Conservation (phyloP, 30 jellyfish, hydroid and myxozoan species). For the Morbakka virulenta region DNA sequence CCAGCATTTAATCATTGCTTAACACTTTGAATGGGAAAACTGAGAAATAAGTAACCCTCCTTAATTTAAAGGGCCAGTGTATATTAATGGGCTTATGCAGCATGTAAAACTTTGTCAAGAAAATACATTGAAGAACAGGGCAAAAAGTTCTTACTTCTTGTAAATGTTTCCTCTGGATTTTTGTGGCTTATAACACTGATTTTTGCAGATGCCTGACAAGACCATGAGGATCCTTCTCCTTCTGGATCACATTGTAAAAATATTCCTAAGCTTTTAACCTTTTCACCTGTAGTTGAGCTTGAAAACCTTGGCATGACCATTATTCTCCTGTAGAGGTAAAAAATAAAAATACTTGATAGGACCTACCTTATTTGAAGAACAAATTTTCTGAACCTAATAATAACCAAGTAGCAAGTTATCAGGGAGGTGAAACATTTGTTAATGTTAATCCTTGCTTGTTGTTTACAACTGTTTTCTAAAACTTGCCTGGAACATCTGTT, state of each 20-base stretch:
- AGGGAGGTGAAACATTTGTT: no score
- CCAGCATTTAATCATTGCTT: no score
- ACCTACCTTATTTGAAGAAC: not conserved
- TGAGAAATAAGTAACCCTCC: no score
- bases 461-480: no score
- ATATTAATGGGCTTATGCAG: not conserved
- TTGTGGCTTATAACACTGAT: slow-evolving; percentile 71
- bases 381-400: not conserved
- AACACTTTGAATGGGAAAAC: no score
- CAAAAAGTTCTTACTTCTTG: slow-evolving; percentile 67
- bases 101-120: no score
- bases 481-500: no score
- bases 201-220: slow-evolving; percentile 94
- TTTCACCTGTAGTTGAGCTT: slow-evolving; percentile 58
- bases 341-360: not conserved
- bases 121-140: not conserved
- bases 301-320: slow-evolving; percentile 95
- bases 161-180: slow-evolving; percentile 55
- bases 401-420: no score
- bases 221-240: slow-evolving; percentile 93
- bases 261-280: slow-evolving; percentile 74
- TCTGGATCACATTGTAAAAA: slow-evolving; percentile 93
- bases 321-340: slow-evolving; percentile 54
- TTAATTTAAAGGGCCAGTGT: no score
- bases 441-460: no score